Evolutionary conservation across 2,888 invertebrate species (phyloP).

Genomic region (Tubulanus polymorphus): DNA sequence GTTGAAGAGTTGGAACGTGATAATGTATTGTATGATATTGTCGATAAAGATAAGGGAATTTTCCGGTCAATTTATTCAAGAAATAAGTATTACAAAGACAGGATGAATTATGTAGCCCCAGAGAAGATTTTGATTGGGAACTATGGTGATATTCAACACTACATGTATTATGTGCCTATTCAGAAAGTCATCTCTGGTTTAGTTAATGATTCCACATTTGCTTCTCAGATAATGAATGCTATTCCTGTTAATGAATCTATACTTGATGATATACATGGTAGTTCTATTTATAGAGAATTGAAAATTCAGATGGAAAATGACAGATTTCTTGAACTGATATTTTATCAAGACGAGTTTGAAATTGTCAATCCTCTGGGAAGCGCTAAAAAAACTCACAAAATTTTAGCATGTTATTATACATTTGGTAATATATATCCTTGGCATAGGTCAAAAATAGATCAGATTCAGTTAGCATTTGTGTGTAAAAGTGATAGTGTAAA

Average conservation of each 20-base stretch:
- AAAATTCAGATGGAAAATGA: slow-evolving; percentile 1
- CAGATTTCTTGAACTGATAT: not conserved
- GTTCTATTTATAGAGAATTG: slow-evolving; percentile 5
- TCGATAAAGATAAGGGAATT: too few relatives aligned
- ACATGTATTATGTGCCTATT: slow-evolving; percentile 11
- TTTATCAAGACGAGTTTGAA: slow-evolving; percentile 18
- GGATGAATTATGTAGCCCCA: slow-evolving; percentile 12
- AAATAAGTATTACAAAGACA: slow-evolving; percentile 10
- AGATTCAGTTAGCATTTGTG: slow-evolving; percentile 6
- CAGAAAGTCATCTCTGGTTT: slow-evolving; percentile 3
- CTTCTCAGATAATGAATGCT: not conserved
- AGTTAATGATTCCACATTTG: slow-evolving; percentile 4
- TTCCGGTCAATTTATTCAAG: not conserved
- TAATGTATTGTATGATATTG: too few relatives aligned
- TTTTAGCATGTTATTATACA: slow-evolving; percentile 15
- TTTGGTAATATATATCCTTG: slow-evolving; percentile 9
- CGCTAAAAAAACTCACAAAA: slow-evolving; percentile 16
- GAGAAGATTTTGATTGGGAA: slow-evolving; percentile 2
- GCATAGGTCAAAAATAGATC: slow-evolving; percentile 10
- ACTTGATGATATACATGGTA: slow-evolving; percentile 6
- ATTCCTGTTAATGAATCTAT: not conserved
- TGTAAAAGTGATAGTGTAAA: slow-evolving; percentile 6
- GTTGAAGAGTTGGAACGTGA: not conserved
- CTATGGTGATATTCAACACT: not conserved
- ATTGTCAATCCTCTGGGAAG: slow-evolving; percentile 16